phyloP scores from a whole-genome alignment of 2,888 invertebrate genomes.

The Phortica magna region DNA sequence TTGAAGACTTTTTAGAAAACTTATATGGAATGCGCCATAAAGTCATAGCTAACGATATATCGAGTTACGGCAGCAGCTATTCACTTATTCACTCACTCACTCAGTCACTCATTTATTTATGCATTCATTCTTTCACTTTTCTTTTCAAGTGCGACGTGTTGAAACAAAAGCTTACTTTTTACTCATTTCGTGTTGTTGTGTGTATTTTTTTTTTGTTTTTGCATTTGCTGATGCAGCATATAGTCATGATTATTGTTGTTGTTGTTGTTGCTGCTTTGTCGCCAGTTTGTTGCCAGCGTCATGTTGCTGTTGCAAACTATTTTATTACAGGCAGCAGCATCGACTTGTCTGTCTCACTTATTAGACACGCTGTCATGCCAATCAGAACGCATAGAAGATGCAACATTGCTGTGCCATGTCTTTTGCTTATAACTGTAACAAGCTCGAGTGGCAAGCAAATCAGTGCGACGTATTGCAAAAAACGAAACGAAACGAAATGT shows the following conservation, averaged over 20 bases:
- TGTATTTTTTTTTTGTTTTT: background rate
- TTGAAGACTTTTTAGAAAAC: background rate
- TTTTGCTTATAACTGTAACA: background rate
- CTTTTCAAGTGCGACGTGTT: background rate
- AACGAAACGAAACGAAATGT: too few relatives aligned
- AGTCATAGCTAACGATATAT: background rate
- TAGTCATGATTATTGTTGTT: background rate
- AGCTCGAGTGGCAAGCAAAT: background rate
- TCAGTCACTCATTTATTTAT: background rate
- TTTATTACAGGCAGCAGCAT: conserved; percentile 11
- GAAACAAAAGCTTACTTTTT: conserved; percentile 4
- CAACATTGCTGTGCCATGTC: background rate
- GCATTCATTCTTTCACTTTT: background rate
- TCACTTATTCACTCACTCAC: background rate
- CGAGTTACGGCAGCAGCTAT: background rate
- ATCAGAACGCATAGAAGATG: conserved; percentile 1
- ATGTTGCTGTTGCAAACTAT: conserved; percentile 11
- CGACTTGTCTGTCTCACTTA: background rate
- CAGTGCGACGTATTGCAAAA: background rate
- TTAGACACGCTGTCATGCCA: conserved; percentile 21
- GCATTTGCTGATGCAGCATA: background rate
- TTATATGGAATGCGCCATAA: background rate
- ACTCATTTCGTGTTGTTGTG: background rate
- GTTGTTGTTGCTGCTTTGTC: background rate
- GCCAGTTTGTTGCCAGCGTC: conserved; percentile 11